Percentiles rank a stretch among this genome's conserved stretches.
Evolutionary conservation across 1,140 invertebrate genomes (phyloP).

Genomic region (Drosophila kikkawai): DNA sequence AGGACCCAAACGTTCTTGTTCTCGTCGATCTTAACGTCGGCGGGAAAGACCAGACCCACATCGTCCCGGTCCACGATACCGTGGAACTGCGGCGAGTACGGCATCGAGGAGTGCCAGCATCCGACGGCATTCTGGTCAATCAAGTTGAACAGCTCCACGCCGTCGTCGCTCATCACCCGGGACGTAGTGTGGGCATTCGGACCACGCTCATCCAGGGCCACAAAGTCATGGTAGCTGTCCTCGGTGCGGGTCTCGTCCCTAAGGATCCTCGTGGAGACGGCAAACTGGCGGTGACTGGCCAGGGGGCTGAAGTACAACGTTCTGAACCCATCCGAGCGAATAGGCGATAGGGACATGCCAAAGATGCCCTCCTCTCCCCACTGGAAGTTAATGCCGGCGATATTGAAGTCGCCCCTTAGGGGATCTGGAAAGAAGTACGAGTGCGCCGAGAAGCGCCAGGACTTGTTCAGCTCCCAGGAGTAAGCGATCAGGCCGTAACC

Average conservation of each 20-base stretch:
- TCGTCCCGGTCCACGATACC: slow-evolving; percentile 91
- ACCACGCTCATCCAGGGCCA: slow-evolving; percentile 89
- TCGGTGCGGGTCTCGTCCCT: slow-evolving; percentile 88
- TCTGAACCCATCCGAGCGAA: slow-evolving; percentile 88
- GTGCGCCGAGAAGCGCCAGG: slow-evolving; percentile 90
- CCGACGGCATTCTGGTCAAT: slow-evolving; percentile 92
- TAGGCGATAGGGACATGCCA: slow-evolving; percentile 90
- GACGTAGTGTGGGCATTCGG: slow-evolving; percentile 89
- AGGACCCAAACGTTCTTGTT: slow-evolving; percentile 90
- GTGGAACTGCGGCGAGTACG: slow-evolving; percentile 89
- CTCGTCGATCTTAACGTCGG: slow-evolving; percentile 91
- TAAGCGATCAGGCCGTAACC: slow-evolving; percentile 92
- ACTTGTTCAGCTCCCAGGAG: slow-evolving; percentile 90
- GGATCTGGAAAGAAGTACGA: slow-evolving; percentile 93
- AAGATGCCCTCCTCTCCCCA: slow-evolving; percentile 93
- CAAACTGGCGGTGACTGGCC: slow-evolving; percentile 91
- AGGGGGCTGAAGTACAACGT: slow-evolving; percentile 92
- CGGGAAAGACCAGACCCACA: slow-evolving; percentile 90
- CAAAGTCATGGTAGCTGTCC: slow-evolving; percentile 90
- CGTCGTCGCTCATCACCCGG: slow-evolving; percentile 89
- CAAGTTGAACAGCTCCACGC: slow-evolving; percentile 91
- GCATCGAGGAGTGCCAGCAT: slow-evolving; percentile 90
- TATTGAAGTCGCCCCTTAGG: slow-evolving; percentile 90
- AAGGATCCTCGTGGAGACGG: slow-evolving; percentile 90
- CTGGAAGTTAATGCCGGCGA: slow-evolving; percentile 92